Conservation (phyloP, 2,888 invertebrate genomes). For the Troides helena region DNA sequence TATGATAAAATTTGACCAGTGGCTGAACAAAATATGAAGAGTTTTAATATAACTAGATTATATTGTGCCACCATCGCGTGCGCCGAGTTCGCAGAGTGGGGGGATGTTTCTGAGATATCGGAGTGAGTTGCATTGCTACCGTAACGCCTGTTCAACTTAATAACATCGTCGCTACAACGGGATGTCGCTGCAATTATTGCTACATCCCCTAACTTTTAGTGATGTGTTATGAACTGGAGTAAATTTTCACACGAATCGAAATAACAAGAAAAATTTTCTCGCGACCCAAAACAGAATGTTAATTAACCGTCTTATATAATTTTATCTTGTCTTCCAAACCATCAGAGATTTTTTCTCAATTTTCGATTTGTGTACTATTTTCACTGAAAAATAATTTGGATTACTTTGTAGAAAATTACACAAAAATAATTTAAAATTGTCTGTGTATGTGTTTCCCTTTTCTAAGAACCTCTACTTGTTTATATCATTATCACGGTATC, state of each 20-base stretch:
- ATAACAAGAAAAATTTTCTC: no score
- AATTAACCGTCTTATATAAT: no score
- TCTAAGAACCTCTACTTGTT: no score
- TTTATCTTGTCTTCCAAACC: no score
- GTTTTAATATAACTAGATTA: slow-evolving; percentile 27
- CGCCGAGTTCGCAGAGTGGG: slow-evolving; percentile 19
- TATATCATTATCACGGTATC: no score
- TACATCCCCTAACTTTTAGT: slow-evolving; percentile 47
- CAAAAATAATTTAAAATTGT: no score
- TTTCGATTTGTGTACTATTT: no score
- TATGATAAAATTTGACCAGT: not conserved
- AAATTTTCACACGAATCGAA: not conserved
- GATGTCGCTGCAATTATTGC: slow-evolving; percentile 63
- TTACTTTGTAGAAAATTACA: no score
- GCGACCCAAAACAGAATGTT: no score
- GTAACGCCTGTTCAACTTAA: slow-evolving; percentile 47
- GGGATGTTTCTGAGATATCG: slow-evolving; percentile 25
- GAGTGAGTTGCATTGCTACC: slow-evolving; percentile 28
- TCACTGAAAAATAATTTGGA: no score
- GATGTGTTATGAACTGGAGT: not conserved
- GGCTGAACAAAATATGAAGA: not conserved
- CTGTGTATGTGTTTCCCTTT: no score
- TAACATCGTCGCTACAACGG: slow-evolving; percentile 51
- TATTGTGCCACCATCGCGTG: slow-evolving; percentile 9
- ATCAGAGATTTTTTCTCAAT: no score